Evolutionary conservation across 2,888 invertebrate genomes (phyloP), one percentile per base, ranked within the genome.

Genomic region (Xanthia icteritia): DNA sequence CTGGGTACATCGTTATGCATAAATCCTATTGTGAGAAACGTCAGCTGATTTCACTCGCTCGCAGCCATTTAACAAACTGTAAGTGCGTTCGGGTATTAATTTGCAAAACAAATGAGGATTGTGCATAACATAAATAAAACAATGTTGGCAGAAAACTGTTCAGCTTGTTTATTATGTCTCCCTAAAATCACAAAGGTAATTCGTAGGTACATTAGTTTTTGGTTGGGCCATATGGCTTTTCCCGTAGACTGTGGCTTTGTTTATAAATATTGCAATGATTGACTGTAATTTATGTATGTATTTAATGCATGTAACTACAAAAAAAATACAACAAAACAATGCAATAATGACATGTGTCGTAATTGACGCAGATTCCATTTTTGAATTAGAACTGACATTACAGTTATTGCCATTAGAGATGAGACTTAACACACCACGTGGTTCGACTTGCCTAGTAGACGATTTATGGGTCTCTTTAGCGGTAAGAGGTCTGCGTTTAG

Each of bases 91-190:
- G 85, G 90, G 94, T 92, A 94, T 95, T 94, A 94, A 95, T 95
- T 95, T 95, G 94, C 94, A 95, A 94, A 86, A 91, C 93, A 95
- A 95, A 95, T 95, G 91, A 92, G 92, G 84, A 90, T 91, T 89
- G 84, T 81, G 87, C 86, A 88, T 88, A 88, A 88, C 81, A 88
- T 86, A 89, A 88, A 88, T 88, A 88, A 88, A 88, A 86, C 84
- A 89, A 88, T 84, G 81, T 84, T 82, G 76, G 58, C 81, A 73
- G 69, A 84, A 83, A 88, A 88, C 77, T 79, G 77, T 77, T 74
- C 72, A 64, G 67, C n/a, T 15, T 83, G 82, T 86, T 88, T 83
- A 85, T 80, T 73, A 71, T 85, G 79, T 86, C 74, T 70, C 77
- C 45, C 83, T 88, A 86, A 89, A 89, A 89, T 89, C 82, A 88